Evolutionary conservation across 37 sponge, comb jelly and placozoan species (phyloP).

Genomic region (Halichondria panicea): DNA sequence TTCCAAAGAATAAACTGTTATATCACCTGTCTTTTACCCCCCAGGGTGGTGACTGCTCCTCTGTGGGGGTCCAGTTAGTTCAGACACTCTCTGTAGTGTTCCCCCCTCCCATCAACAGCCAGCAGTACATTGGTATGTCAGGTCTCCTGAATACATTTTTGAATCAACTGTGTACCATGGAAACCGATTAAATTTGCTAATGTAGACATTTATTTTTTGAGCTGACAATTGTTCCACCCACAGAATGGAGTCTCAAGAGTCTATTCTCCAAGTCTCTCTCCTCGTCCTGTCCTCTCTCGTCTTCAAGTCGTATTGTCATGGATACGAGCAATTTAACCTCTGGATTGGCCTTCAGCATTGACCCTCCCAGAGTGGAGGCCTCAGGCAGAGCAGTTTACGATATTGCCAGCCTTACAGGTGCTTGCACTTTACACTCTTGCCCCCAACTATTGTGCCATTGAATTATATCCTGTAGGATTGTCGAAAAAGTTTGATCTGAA

Average conservation of each 20-base stretch:
- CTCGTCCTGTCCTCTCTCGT: conserved; percentile 74
- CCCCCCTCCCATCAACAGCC: conserved; percentile 18
- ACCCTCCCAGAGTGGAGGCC: background rate
- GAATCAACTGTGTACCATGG: background rate
- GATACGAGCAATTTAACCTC: background rate
- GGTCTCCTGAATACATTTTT: background rate
- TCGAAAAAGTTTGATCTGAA: too few species aligned
- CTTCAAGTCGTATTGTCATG: conserved; percentile 23
- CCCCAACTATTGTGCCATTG: too few species aligned
- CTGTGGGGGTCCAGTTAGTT: conserved; percentile 52
- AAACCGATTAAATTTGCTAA: background rate
- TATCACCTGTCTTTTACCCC: too few species aligned
- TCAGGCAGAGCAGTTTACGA: conserved; percentile 1
- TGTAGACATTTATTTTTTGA: background rate
- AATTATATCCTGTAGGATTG: too few species aligned
- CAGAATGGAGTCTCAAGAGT: conserved; percentile 60
- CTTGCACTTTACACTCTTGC: too few species aligned
- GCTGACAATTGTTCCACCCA: background rate
- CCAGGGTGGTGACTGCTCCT: conserved; percentile 47
- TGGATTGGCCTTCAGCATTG: background rate
- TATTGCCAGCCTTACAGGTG: conserved; percentile 11
- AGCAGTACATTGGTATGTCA: conserved; percentile 5
- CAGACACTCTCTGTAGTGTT: conserved; percentile 68
- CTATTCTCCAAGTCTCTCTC: conserved; percentile 50
- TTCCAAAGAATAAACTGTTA: too few species aligned